Evolutionary conservation across 2,797 vertebrate species (phyloP).

Genomic region (Micropoecilia bifurca): DNA sequence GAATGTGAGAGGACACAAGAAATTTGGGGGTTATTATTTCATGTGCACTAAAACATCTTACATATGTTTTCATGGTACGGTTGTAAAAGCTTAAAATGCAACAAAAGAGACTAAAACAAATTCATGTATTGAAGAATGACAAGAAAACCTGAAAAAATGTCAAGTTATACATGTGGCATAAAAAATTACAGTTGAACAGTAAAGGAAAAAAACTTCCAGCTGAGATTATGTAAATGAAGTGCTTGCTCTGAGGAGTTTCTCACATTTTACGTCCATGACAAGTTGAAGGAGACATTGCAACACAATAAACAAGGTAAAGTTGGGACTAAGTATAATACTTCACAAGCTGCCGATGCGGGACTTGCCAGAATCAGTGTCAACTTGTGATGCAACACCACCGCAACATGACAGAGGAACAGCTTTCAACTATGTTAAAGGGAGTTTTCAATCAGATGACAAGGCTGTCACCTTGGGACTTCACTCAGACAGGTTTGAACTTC

Average conservation of each 20-base stretch:
- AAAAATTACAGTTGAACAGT: background rate
- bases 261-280: background rate
- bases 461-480: background rate
- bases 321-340: background rate
- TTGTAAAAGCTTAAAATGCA: background rate
- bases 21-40: background rate
- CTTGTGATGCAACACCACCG: constrained; percentile 20
- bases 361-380: constrained; percentile 16
- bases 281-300: background rate
- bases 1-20: background rate
- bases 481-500: background rate
- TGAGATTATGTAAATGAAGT: background rate
- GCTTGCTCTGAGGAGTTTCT: background rate
- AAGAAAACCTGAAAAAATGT: background rate
- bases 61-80: background rate
- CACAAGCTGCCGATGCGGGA: background rate
- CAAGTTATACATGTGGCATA: background rate
- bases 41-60: background rate
- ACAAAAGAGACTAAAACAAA: constrained; percentile 1
- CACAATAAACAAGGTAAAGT: background rate
- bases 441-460: background rate
- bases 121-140: background rate
- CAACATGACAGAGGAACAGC: constrained; percentile 10
- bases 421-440: background rate
- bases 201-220: background rate